phyloP scores from a whole-genome alignment of 2,113 vertebrate species.

The Cichladusa arquata region DNA sequence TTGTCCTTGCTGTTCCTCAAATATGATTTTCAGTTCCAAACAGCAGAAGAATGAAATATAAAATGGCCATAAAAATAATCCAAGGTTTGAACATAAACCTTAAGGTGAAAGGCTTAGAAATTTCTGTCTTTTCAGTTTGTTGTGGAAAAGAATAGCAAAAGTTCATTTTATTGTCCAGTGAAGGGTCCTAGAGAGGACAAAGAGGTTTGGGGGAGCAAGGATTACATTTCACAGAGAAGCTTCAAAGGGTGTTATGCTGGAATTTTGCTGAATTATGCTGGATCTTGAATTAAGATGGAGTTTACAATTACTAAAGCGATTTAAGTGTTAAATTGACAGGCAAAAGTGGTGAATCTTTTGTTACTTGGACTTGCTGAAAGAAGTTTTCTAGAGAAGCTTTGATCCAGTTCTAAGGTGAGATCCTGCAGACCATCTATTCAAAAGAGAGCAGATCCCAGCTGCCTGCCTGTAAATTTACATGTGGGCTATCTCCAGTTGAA shows the following conservation, averaged over 20 bases:
- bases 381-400: not conserved
- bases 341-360: not conserved
- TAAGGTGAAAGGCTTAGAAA: not conserved
- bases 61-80: not conserved
- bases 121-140: not conserved
- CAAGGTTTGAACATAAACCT: not conserved
- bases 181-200: not conserved
- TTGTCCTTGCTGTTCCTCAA: not conserved
- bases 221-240: not conserved
- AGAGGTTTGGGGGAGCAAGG: not conserved
- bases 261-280: not conserved
- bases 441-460: not conserved
- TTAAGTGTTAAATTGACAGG: not conserved
- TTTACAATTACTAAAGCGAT: accelerated
- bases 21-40: not conserved
- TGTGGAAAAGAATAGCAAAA: accelerated
- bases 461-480: not conserved
- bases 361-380: not conserved
- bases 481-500: accelerated
- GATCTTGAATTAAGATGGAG: not conserved
- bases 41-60: not conserved
- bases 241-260: not conserved
- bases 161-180: not conserved
- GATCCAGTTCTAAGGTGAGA: not conserved
- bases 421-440: not conserved